These are phyloP conservation scores for Calliphora vicina DNA, from an alignment of 1,140 invertebrate species.

Conservation along the genomic window DNA sequence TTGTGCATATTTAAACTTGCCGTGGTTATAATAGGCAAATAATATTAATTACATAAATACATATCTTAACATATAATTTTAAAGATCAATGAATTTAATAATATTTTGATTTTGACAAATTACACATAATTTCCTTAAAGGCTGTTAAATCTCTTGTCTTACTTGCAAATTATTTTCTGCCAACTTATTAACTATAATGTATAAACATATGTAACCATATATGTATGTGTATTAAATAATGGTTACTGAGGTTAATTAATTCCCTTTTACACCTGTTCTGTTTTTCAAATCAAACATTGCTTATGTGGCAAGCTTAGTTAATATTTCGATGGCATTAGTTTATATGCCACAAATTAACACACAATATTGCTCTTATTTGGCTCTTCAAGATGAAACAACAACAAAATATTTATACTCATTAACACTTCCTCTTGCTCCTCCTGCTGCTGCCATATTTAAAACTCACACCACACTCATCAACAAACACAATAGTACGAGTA, in stretches of 20 bases:
- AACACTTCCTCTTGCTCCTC: neutral
- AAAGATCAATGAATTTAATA: no score
- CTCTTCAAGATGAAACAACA: neutral
- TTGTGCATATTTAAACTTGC: no score
- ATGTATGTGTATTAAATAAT: neutral
- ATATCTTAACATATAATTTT: no score
- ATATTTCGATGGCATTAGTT: constrained; percentile 31
- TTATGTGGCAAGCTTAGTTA: constrained; percentile 12
- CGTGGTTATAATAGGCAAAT: no score
- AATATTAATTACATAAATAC: no score
- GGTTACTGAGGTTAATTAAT: constrained; percentile 56
- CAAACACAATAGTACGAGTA: neutral
- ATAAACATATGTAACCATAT: no score
- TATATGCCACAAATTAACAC: constrained; percentile 30
- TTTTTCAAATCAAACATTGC: neutral
- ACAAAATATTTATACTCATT: neutral
- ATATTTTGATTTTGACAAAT: no score
- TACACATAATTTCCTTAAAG: no score
- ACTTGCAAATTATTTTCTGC: neutral
- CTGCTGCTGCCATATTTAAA: neutral
- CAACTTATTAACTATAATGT: no score
- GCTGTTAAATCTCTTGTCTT: no score
- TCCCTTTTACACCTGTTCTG: constrained; percentile 62
- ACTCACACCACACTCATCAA: neutral
- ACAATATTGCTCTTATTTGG: neutral